Percentiles rank a stretch among this genome's conserved stretches.
Conservation (phyloP, 64 coral and sea anemone species). For the Exaiptasia diaphana region DNA sequence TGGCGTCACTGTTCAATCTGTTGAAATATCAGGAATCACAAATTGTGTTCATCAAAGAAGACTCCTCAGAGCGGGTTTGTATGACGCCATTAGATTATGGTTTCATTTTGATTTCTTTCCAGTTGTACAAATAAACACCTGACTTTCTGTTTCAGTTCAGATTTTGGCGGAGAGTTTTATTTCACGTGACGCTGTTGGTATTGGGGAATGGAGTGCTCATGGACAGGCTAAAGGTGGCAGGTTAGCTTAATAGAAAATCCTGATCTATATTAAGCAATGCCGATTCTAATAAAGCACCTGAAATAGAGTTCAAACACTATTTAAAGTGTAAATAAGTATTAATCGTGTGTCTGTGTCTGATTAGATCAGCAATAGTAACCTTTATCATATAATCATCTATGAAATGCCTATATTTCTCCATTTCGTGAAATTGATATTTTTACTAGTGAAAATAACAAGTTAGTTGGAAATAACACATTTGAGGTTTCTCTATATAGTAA, state of each 20-base stretch:
- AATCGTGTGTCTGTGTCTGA: not conserved
- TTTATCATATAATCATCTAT: not conserved
- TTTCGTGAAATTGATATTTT: too few relatives aligned
- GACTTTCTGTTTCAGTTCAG: slow-evolving; percentile 39
- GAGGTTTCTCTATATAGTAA: too few relatives aligned
- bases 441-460: too few relatives aligned
- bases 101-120: not conserved
- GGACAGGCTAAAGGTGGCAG: slow-evolving; percentile 31
- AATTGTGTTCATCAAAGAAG: slow-evolving; percentile 22
- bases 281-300: too few relatives aligned
- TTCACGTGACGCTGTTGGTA: not conserved
- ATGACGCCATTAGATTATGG: not conserved
- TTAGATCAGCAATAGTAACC: too few relatives aligned
- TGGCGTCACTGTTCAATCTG: not conserved
- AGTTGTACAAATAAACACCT: too few relatives aligned
- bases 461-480: too few relatives aligned
- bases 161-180: not conserved
- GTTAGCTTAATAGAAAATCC: not conserved
- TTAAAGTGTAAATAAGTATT: too few relatives aligned
- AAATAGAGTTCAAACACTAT: too few relatives aligned
- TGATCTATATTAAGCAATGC: too few relatives aligned
- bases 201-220: slow-evolving; percentile 45
- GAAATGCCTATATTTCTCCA: too few relatives aligned
- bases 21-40: not conserved
- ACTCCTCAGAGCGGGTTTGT: slow-evolving; percentile 18